Percentiles rank a stretch among this genome's conserved stretches.
These are phyloP conservation scores for Altica lythri DNA, from an alignment of 2,888 invertebrate species.

Conservation along the genomic window DNA sequence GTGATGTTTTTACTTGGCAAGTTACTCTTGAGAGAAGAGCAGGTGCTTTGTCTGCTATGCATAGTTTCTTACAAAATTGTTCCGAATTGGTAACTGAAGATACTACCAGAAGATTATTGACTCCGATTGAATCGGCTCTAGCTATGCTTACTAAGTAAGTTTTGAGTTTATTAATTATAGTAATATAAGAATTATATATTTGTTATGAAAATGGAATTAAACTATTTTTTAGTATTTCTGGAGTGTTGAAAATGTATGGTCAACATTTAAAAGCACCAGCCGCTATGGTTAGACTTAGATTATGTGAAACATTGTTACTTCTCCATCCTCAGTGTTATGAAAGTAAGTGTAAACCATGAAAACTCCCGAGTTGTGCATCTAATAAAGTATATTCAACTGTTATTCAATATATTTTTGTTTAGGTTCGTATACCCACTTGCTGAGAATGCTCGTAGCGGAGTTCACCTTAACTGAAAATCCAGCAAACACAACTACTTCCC, in stretches of 20 bases:
- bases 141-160: constrained; percentile 91
- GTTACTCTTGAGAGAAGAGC: constrained; percentile 95
- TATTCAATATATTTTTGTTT: constrained; percentile 21
- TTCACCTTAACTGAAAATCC: constrained; percentile 93
- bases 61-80: constrained; percentile 89
- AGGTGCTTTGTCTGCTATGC: constrained; percentile 94
- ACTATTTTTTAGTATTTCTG: constrained; percentile 69
- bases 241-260: constrained; percentile 85
- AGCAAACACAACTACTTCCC: constrained; percentile 87
- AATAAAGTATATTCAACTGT: too few species aligned
- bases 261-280: constrained; percentile 92
- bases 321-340: constrained; percentile 82
- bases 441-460: constrained; percentile 92
- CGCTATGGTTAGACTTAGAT: constrained; percentile 88
- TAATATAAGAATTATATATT: constrained; percentile 7
- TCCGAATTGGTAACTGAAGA: constrained; percentile 91
- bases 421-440: constrained; percentile 83
- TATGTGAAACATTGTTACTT: constrained; percentile 85
- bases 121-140: constrained; percentile 93
- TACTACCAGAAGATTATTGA: constrained; percentile 83
- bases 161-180: neutral
- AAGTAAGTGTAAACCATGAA: constrained; percentile 62
- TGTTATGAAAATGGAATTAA: neutral
- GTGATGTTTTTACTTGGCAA: constrained; percentile 99
- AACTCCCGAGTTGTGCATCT: too few species aligned